Base-by-base conservation (phyloP, 2,113 vertebrate species). In the Syngnathus scovelli region DNA sequence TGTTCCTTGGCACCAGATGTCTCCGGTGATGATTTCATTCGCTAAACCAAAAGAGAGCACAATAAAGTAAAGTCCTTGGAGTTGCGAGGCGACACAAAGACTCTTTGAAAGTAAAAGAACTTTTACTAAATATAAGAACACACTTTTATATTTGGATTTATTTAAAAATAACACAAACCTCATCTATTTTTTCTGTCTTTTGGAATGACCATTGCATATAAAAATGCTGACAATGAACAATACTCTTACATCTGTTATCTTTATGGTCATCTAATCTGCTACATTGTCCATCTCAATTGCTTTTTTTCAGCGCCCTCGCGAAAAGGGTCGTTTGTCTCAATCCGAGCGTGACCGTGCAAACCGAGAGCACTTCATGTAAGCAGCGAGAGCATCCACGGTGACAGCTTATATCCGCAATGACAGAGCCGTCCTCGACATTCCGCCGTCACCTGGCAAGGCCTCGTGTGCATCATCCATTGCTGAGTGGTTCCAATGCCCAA, bases 351-450 rank as follows among this genome's bases (percentile, higher is more conserved):
- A 60, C 78, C 49, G 65, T 41, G 66, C 75, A 82, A 72, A 84
- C 78, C 66, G 64, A n/a, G 66, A 71, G 66, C 67, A 67, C 67
- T 67, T 67, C 82, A 78, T 4, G 39, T 23, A 44, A 62, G 60
- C 60, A 6, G 36, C 43, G 19, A 41, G 58, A 51, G 61, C 70
- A 68, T 76, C 66, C 54, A 44, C 36, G 76, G 12, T 87, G 89
- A 90, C 86, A 89, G 80, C 68, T 66, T 80, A 68, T 76, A 79
- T 85, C 74, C 75, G 3, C 58, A 16, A 48, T 85, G 88, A 89
- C 81, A 70, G 79, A 88, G 77, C 62, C 38, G 38, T 66, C 70
- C 70, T 69, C 43, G 19, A 70, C 64, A 58, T 68, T 58, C 54
- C 68, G 36, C 69, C 27, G 38, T 74, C 83, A 71, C 78, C 77